phyloP scores from a whole-genome alignment of 2,797 vertebrate species.

The Lophius americanus region DNA sequence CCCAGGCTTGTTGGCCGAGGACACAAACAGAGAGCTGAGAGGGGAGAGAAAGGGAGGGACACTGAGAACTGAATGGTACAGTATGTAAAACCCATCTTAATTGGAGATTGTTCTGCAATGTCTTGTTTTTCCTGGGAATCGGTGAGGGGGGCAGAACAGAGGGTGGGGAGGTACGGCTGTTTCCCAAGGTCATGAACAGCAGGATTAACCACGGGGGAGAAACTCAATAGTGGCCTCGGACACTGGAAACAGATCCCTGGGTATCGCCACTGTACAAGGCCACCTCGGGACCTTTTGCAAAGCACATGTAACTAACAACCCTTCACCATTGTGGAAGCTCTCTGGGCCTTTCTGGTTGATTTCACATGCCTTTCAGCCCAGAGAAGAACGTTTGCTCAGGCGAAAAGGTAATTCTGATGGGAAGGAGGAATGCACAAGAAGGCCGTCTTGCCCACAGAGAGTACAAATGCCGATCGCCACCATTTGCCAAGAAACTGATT shows the following conservation, averaged over 20 bases:
- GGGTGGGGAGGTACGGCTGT: conserved; percentile 58
- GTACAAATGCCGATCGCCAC: conserved; percentile 74
- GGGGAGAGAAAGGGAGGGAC: conserved; percentile 49
- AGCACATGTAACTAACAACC: conserved; percentile 76
- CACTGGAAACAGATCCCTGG: conserved; percentile 78
- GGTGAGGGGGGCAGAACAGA: conserved; percentile 41
- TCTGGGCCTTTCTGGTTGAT: conserved; percentile 73
- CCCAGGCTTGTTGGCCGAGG: conserved; percentile 70
- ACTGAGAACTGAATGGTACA: conserved; percentile 73
- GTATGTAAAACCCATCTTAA: conserved; percentile 81
- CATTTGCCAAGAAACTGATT: conserved; percentile 78
- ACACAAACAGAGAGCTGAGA: conserved; percentile 67
- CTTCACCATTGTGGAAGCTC: conserved; percentile 62
- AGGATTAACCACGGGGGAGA: conserved; percentile 79
- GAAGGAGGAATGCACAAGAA: conserved; percentile 75
- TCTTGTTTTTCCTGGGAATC: conserved; percentile 83
- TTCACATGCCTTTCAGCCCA: conserved; percentile 79
- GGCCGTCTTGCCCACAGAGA: conserved; percentile 65
- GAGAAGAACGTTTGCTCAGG: conserved; percentile 63
- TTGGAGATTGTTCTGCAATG: conserved; percentile 81
- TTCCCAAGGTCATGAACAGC: conserved; percentile 85
- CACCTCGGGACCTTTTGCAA: conserved; percentile 73
- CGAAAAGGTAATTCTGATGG: conserved; percentile 77
- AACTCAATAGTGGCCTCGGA: conserved; percentile 78
- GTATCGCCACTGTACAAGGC: conserved; percentile 72